Percentiles rank a stretch among this genome's conserved stretches.
Conservation (phyloP, 1,140 invertebrate genomes). For the Chironomus striatipennis region DNA sequence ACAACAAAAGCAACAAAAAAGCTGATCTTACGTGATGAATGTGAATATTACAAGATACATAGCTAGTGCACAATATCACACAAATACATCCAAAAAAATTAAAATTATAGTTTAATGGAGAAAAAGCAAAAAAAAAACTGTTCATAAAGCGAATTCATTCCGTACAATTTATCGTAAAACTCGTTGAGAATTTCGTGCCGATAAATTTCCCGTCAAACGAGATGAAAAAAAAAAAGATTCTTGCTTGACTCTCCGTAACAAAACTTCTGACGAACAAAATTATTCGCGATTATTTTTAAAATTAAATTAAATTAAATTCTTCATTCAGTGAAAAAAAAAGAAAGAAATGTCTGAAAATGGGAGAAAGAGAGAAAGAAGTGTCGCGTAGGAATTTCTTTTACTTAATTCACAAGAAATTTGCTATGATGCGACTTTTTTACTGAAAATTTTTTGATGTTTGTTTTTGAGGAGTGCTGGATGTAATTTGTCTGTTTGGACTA, state of each 20-base stretch:
- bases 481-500: too few species aligned
- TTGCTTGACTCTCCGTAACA: too few species aligned
- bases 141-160: not conserved
- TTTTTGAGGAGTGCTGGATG: too few species aligned
- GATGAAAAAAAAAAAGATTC: not conserved
- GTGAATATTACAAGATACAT: too few species aligned
- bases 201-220: constrained; percentile 8
- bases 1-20: too few species aligned
- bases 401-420: not conserved
- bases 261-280: not conserved
- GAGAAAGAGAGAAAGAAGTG: not conserved
- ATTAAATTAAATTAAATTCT: constrained; percentile 11
- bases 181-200: not conserved
- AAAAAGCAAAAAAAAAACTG: not conserved
- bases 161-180: not conserved
- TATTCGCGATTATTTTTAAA: not conserved
- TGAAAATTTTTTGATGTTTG: too few species aligned
- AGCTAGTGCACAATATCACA: too few species aligned
- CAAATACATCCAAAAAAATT: not conserved
- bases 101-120: not conserved
- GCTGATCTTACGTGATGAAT: too few species aligned
- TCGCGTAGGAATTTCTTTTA: not conserved
- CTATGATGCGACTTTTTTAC: not conserved
- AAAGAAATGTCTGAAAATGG: too few species aligned
- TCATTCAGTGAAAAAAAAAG: not conserved